phyloP scores from a whole-genome alignment of 2,888 invertebrate genomes.

The Dimorphilus gyrociliatus region DNA sequence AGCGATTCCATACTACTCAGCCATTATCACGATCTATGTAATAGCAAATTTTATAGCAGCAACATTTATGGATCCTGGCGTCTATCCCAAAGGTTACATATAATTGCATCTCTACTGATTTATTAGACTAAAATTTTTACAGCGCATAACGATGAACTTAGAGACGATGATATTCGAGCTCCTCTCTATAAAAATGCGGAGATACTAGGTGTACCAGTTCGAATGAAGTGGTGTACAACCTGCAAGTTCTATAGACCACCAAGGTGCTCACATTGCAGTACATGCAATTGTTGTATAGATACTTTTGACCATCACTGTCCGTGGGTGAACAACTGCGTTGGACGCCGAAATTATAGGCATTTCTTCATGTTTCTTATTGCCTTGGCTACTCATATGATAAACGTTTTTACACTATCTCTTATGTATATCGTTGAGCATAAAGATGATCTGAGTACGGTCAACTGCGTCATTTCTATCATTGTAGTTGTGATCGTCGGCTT shows the following conservation, averaged over 20 bases:
- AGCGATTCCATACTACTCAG: constrained; percentile 55
- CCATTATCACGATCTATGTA: constrained; percentile 86
- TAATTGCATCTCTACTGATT: neutral
- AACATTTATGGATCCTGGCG: constrained; percentile 97
- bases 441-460: constrained; percentile 52
- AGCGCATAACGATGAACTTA: constrained; percentile 33
- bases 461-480: no score
- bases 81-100: constrained; percentile 76
- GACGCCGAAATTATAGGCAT: constrained; percentile 87
- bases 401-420: constrained; percentile 83
- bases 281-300: constrained; percentile 87
- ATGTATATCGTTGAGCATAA: constrained; percentile 74
- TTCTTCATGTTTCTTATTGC: constrained; percentile 97
- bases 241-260: constrained; percentile 99
- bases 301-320: constrained; percentile 97
- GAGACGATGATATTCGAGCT: constrained; percentile 91
- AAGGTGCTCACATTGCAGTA: constrained; percentile 94
- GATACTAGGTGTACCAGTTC: constrained; percentile 91
- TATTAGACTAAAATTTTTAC: constrained; percentile 5
- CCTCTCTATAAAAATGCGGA: constrained; percentile 84
- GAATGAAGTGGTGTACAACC: constrained; percentile 99
- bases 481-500: constrained; percentile 77
- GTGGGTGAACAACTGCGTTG: constrained; percentile 48
- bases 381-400: constrained; percentile 88
- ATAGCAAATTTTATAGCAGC: constrained; percentile 95